These are phyloP conservation scores for Ips nitidus DNA, from an alignment of 1,140 invertebrate genomes.

Conservation along the genomic window DNA sequence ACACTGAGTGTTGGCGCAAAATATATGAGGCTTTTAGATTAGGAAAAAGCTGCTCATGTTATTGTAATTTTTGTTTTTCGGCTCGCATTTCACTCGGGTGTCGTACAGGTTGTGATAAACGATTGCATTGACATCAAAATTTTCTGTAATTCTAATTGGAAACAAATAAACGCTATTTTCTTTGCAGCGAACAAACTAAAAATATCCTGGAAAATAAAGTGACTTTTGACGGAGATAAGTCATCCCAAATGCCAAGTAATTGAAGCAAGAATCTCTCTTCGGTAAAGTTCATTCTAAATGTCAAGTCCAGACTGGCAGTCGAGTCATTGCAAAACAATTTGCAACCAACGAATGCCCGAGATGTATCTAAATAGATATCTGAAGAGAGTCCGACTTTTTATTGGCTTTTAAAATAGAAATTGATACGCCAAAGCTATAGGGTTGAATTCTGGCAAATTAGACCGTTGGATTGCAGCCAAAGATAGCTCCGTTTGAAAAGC, in stretches of 20 bases:
- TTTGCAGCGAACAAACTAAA: neutral
- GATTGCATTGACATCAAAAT: too few species aligned
- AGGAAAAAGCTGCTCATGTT: constrained; percentile 12
- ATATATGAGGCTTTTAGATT: constrained; percentile 27
- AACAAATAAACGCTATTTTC: too few species aligned
- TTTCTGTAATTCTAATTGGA: too few species aligned
- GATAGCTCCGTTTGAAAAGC: constrained; percentile 15
- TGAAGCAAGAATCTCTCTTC: constrained; percentile 14
- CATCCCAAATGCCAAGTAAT: constrained; percentile 5
- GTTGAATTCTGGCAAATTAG: constrained; percentile 24
- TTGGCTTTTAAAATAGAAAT: constrained; percentile 28
- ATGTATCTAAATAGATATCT: constrained; percentile 30
- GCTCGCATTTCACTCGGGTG: neutral
- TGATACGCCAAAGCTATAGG: constrained; percentile 11
- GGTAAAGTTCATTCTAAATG: constrained; percentile 19
- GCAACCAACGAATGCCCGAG: constrained; percentile 11
- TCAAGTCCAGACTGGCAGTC: neutral
- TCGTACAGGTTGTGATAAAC: too few species aligned
- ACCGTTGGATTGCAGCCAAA: constrained; percentile 22
- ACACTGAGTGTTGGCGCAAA: constrained; percentile 12
- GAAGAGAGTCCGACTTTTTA: constrained; percentile 22
- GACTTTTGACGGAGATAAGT: neutral
- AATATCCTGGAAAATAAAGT: neutral
- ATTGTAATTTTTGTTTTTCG: neutral
- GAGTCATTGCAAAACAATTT: constrained; percentile 18